These are phyloP conservation scores for Halichoerus grypus DNA, from an alignment of 2,113 vertebrate species.

Conservation along the genomic window DNA sequence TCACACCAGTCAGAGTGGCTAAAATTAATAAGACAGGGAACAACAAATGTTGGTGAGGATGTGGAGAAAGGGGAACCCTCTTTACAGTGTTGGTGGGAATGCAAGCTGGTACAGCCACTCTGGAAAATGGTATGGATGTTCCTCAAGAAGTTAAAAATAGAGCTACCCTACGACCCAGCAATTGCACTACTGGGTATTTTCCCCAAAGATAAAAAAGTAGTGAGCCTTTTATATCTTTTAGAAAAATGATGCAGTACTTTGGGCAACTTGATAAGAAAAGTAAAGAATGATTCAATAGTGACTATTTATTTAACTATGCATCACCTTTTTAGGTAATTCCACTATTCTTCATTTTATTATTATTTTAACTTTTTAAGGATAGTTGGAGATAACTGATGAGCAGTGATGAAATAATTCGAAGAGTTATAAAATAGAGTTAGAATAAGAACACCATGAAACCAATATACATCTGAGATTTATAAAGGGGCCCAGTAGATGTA, in stretches of 20 bases:
- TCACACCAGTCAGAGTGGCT: no score
- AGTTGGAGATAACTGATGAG: background rate
- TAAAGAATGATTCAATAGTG: background rate
- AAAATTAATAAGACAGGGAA: no score
- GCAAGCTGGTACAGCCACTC: no score
- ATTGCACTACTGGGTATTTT: no score
- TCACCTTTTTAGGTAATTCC: background rate
- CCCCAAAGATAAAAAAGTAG: no score
- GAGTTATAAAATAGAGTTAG: background rate
- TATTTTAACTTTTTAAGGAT: background rate
- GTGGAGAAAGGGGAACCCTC: no score
- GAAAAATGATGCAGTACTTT: background rate
- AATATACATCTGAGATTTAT: background rate
- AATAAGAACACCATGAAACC: background rate
- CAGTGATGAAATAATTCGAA: constrained; percentile 20
- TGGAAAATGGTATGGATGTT: no score
- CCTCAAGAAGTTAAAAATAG: no score
- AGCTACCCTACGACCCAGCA: no score
- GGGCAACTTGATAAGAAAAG: background rate
- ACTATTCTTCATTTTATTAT: background rate
- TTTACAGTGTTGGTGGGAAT: no score
- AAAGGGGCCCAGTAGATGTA: background rate
- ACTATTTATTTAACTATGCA: background rate
- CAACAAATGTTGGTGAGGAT: no score
- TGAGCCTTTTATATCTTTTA: background rate